Evolutionary conservation across 2,113 vertebrate species (phyloP).

Genomic region (Propithecus coquereli): DNA sequence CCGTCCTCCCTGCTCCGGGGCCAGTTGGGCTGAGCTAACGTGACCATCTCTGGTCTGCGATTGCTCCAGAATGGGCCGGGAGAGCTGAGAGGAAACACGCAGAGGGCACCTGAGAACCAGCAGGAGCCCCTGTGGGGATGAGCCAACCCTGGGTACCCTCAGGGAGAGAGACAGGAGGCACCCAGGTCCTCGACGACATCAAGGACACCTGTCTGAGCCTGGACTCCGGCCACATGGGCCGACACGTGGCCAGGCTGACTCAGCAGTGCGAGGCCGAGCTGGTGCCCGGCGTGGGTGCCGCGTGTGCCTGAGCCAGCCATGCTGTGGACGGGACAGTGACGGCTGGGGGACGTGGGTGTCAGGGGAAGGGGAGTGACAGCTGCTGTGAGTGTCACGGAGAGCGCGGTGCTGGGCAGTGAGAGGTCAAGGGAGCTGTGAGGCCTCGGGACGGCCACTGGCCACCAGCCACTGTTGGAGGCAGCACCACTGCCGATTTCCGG

Average conservation of each 20-base stretch:
- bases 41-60: not conserved
- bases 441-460: not conserved
- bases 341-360: rapidly evolving
- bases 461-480: not conserved
- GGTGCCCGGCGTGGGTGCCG: rapidly evolving
- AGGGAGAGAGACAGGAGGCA: not conserved
- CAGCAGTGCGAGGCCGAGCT: not conserved
- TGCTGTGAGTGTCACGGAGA: not conserved
- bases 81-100: not conserved
- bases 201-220: not conserved
- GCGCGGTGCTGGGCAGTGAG: not conserved
- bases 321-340: not conserved
- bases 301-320: not conserved
- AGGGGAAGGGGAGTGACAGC: not conserved
- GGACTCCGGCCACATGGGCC: not conserved
- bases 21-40: too few relatives aligned
- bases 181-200: not conserved
- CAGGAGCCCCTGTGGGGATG: not conserved
- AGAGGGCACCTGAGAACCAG: not conserved
- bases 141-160: not conserved
- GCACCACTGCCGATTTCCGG: not conserved
- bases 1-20: not conserved
- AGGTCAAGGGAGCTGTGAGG: not conserved
- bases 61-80: not conserved
- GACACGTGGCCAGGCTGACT: rapidly evolving